Base-by-base conservation (phyloP, 2,888 invertebrate species). In the Tinea pellionella region DNA sequence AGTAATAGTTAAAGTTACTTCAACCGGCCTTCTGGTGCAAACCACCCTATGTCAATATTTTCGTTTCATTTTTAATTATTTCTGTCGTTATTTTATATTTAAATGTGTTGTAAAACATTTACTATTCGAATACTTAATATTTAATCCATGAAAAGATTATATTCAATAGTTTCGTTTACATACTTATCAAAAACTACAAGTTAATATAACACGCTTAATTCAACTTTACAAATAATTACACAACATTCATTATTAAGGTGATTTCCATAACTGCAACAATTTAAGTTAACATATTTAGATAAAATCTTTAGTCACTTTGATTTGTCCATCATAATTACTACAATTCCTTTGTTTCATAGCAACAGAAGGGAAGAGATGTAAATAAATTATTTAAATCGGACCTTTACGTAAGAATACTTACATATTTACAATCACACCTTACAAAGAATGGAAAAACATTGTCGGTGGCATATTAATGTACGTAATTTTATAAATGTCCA, bases 201-300 rank as follows among this genome's bases (percentile, higher is more conserved):
- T 75, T 67, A 81, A 76, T 74, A 78, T 70, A 75, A 74, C 65
- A 74, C 69, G 77, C 78, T 78, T 80, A 79, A 77, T 78, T 67
- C 77, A 81, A 80, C 75, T 80, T 75, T 86, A 83, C 81, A 84
- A 79, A 81, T 78, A 78, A 78, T 78, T 80, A 80, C 81, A 82
- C 80, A 82, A 83, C 47, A 47, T 47, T 15, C 47, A 47, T 16
- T 16, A 59, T 16, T 61, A 24, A 61, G 41, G 18, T 58, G 32
- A 62, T 60, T 60, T 30, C 12, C 19, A 13, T 43, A 42, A 42
- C 9, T 43, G 18, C 6, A 59, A 59, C 42, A 59, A 42, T 19
- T 59, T 41, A 56, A 12, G 24, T 37, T 41, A 30, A 55, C 16
- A 56, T 56, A n/a, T n/a, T n/a, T 30, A 32, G 8, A 60, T 47